These are phyloP conservation scores for Chloroceryle aenea DNA, from an alignment of 2,113 vertebrate genomes.

Conservation along the genomic window DNA sequence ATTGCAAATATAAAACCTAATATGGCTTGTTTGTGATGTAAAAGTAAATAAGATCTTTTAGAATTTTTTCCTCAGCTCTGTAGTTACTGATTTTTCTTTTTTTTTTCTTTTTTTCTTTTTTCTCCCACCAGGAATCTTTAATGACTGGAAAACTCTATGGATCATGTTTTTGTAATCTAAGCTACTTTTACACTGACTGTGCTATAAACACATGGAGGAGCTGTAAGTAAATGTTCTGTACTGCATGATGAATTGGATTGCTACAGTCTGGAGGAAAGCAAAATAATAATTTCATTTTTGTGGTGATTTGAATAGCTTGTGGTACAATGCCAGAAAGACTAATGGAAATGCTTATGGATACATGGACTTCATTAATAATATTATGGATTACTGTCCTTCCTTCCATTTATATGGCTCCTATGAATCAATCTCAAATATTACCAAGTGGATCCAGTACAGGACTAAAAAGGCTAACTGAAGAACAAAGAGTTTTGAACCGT, in stretches of 20 bases:
- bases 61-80: not conserved
- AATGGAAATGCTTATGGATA: constrained; percentile 88
- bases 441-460: constrained; percentile 82
- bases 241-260: constrained; percentile 88
- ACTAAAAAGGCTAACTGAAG: constrained; percentile 84
- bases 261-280: constrained; percentile 83
- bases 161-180: constrained; percentile 73
- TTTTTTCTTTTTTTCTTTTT: not conserved
- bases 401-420: constrained; percentile 83
- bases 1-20: not conserved
- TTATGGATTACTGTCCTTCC: constrained; percentile 94
- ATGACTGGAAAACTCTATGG: constrained; percentile 81
- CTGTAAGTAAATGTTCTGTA: constrained; percentile 84
- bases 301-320: constrained; percentile 82
- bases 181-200: constrained; percentile 74
- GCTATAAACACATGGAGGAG: constrained; percentile 82
- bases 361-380: constrained; percentile 92
- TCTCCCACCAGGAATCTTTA: constrained; percentile 73
- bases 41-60: not conserved
- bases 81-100: not conserved
- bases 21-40: not conserved
- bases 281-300: constrained; percentile 87
- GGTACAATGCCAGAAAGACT: constrained; percentile 89
- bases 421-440: constrained; percentile 83
- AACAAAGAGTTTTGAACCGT: constrained; percentile 92